These are phyloP conservation scores for Xanthia icteritia DNA, from an alignment of 2,888 invertebrate species.

Conservation along the genomic window DNA sequence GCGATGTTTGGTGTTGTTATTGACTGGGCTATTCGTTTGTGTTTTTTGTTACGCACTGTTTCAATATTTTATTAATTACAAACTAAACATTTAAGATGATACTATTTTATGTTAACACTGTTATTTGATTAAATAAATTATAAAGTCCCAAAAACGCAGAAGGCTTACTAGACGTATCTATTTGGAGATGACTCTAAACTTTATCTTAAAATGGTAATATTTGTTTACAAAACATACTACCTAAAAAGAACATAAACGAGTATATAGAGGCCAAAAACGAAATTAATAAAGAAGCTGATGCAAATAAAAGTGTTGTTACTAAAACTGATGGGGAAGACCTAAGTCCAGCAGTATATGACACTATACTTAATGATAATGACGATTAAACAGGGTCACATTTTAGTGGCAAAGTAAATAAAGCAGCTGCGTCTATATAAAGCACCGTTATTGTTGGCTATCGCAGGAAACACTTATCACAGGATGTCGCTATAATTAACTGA, in stretches of 20 bases:
- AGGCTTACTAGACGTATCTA: neutral
- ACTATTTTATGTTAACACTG: too few species aligned
- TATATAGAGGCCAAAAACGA: neutral
- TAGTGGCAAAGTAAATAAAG: slow-evolving; percentile 44
- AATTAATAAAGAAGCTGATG: neutral
- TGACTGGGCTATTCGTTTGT: neutral
- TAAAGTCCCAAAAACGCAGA: neutral
- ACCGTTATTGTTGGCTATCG: slow-evolving; percentile 70
- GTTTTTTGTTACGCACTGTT: neutral
- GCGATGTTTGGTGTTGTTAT: too few species aligned
- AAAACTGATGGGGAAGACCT: neutral
- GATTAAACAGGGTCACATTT: slow-evolving; percentile 42
- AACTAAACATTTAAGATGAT: neutral
- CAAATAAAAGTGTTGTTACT: neutral
- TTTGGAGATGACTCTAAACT: neutral
- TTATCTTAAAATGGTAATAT: neutral
- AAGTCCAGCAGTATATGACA: neutral
- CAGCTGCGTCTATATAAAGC: slow-evolving; percentile 68
- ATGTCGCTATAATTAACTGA: slow-evolving; percentile 74
- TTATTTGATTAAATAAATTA: too few species aligned
- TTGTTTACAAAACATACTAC: neutral
- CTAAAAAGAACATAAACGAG: neutral
- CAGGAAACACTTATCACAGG: slow-evolving; percentile 80
- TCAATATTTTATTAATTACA: neutral
- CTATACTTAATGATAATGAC: slow-evolving; percentile 12